Evolutionary conservation across 30 jellyfish, hydroid and myxozoan genomes (phyloP).

Genomic region (Sanderia malayensis): DNA sequence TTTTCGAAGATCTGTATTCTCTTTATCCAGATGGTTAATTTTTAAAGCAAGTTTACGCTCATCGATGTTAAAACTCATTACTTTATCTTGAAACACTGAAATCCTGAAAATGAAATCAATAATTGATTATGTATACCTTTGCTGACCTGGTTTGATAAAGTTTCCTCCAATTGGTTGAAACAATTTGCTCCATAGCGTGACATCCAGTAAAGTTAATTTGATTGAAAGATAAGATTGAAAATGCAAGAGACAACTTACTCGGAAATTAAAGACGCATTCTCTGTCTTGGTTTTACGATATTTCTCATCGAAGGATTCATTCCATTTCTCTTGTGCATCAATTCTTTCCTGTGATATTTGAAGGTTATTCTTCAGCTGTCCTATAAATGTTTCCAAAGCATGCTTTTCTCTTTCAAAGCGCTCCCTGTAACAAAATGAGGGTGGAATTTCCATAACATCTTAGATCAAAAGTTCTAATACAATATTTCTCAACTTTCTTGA

Average conservation of each 20-base stretch:
- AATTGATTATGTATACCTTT: not conserved
- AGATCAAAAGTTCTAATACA: no score
- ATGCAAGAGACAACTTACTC: constrained; percentile 7
- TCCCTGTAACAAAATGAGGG: constrained; percentile 17
- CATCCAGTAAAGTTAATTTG: not conserved
- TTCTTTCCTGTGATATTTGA: constrained; percentile 18
- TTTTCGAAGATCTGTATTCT: constrained; percentile 8
- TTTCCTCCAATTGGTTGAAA: not conserved
- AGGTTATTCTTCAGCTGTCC: constrained; percentile 18
- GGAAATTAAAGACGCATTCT: not conserved
- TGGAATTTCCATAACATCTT: no score
- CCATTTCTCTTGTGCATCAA: constrained; percentile 24
- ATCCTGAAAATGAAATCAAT: not conserved
- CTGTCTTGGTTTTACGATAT: not conserved
- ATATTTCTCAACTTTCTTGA: no score
- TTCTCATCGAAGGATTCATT: not conserved
- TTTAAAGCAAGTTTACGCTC: constrained; percentile 8
- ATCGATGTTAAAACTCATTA: constrained; percentile 3
- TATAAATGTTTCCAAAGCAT: constrained; percentile 17
- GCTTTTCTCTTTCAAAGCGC: constrained; percentile 15
- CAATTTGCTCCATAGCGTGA: not conserved
- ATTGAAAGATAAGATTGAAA: not conserved
- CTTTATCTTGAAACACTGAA: constrained; percentile 14
- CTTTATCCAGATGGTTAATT: constrained; percentile 17
- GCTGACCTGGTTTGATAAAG: not conserved